Evolutionary conservation across 2,888 invertebrate species (phyloP), one percentile per base, ranked within the genome.

Genomic region (Pseudolycoriella hygida): DNA sequence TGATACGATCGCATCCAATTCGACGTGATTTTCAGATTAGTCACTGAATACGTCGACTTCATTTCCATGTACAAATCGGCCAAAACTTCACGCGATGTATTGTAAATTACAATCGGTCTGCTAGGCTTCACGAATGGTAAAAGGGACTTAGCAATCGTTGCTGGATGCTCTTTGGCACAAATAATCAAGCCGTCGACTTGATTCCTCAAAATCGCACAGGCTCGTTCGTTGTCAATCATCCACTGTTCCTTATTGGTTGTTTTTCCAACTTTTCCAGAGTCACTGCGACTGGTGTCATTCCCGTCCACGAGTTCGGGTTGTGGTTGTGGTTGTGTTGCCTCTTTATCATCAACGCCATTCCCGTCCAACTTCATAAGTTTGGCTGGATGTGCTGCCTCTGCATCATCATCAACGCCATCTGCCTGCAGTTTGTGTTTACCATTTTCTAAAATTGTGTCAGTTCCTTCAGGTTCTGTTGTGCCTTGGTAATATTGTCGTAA

Each of bases 1-100:
- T 96, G 96, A 69, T 92, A 92, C 53, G 80, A 77, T 52, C 94
- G 73, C 62, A 88, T 68, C 77, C 93, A 96, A 56, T 84, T 89
- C 53, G 84, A 85, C 37, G 80, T 77, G 10, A 98, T 64, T 59
- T 77, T 77, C 37, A 96, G 64, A 56, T 80, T 80, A 10, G 87
- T 74, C 15, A 84, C 76, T 58, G 78, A 76, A 46, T 71, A 70
- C 44, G 74, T 69, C 46, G 77, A 71, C 59, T 87, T 89, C 45
- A 97, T 64, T 53, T 77, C 74, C 45, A 78, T 67, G 60, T 85
- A 94, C 47, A 89, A 73, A 51, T 89, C 85, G 59, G 86, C 76
- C 34, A 97, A 66, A 1, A 90, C 82, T 69, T 93, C 90, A 50
- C 80, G 75, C 54, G 80, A 76, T 50, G 72, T 71, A 56, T 80